Percentiles rank a stretch among this genome's conserved stretches.
Evolutionary conservation across 2,888 invertebrate genomes (phyloP).

Genomic region (Erebia ligea): DNA sequence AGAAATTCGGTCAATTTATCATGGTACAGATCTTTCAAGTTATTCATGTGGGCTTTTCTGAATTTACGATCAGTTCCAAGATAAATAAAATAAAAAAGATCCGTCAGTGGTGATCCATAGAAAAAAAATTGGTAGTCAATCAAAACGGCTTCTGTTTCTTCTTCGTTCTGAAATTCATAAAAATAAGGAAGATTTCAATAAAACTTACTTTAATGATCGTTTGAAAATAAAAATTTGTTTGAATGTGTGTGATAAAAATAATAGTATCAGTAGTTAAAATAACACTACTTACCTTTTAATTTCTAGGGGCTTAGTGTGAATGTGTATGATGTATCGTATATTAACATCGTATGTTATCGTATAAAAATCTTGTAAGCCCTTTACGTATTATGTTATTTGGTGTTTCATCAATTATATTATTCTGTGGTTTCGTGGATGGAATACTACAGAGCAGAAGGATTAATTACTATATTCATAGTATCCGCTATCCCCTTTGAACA

Average conservation of each 20-base stretch:
- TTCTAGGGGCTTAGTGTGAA: too few species aligned
- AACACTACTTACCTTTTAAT: background rate
- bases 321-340: too few species aligned
- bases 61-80: slow-evolving; percentile 45
- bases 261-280: background rate
- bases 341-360: too few species aligned
- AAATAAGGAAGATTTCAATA: slow-evolving; percentile 14
- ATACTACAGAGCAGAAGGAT: slow-evolving; percentile 1
- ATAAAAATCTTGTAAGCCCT: background rate
- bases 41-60: slow-evolving; percentile 46
- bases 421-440: background rate
- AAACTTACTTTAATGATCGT: background rate
- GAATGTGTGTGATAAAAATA: too few species aligned
- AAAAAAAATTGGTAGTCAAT: slow-evolving; percentile 49
- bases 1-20: slow-evolving; percentile 47
- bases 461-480: slow-evolving; percentile 15
- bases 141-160: slow-evolving; percentile 48
- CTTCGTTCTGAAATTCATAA: slow-evolving; percentile 50
- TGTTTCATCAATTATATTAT: background rate
- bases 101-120: slow-evolving; percentile 46
- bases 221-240: too few species aligned
- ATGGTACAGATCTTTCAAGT: slow-evolving; percentile 52
- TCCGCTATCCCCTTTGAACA: slow-evolving; percentile 10
- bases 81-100: slow-evolving; percentile 48
- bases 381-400: background rate